Evolutionary conservation across 2,888 invertebrate species (phyloP), one percentile per base, ranked within the genome.

Genomic region (Alviniconcha strummeri): DNA sequence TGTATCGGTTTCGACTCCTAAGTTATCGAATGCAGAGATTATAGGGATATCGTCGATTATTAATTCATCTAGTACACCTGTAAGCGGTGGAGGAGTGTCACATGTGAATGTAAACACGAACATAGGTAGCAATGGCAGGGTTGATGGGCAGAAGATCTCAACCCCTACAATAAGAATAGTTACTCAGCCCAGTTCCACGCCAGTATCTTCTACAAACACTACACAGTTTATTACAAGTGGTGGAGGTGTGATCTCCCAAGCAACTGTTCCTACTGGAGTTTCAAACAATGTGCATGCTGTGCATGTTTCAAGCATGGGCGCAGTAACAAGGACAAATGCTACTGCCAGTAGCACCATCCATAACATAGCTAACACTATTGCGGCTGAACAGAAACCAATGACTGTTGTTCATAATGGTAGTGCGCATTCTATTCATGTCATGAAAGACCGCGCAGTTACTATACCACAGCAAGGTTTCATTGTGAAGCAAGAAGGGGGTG

Each of bases 341-440:
- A 85, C 83, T 77, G 86, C 87, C 57, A 88, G 86, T 85, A 89
- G 88, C 87, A 91, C 91, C 56, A 91, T 92, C 82, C 90, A 91
- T 84, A 91, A 91, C 85, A 86, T 91, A 82, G 91, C 92, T 8
- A 82, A 76, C 67, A 90, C 89, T 78, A 89, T 91, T 77, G 91
- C 92, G 82, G 90, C 92, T 55, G 91, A 91, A 85, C 92, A 92
- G 85, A 90, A 90, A 86, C 91, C 90, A 19, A 84, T 92, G 56
- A 87, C 89, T 78, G 90, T 92, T 74, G 88, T 90, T 69, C 86
- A 85, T 55, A 88, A 88, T 84, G 88, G 88, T 13, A 88, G 87
- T 85, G 85, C 85, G 75, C 86, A 86, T 85, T 84, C 84, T 71
- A 85, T 85, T 52, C 85, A 78, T 78, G 84, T 85, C 55, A 83